A percentile compares a stretch with the other conserved stretches of the same genome.
phyloP scores from a whole-genome alignment of 2,888 invertebrate genomes.

The Drosophila seclusa region DNA sequence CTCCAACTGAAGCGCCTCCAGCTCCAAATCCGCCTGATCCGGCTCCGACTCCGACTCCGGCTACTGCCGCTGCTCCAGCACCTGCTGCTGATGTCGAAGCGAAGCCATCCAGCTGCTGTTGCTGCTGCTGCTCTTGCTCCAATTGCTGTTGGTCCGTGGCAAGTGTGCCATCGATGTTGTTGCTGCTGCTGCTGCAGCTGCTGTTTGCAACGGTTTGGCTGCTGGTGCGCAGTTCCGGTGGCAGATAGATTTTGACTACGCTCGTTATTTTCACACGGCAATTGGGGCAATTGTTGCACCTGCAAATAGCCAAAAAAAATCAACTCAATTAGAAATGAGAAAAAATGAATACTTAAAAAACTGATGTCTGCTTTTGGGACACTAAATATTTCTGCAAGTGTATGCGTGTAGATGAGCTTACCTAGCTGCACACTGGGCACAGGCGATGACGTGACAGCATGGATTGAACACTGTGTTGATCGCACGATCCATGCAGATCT shows the following conservation, averaged over 20 bases:
- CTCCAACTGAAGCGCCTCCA: constrained; percentile 35
- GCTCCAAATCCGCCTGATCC: constrained; percentile 29
- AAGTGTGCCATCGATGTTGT: background rate
- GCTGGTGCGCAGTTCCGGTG: constrained; percentile 82
- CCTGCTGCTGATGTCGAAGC: constrained; percentile 14
- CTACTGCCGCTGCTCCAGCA: background rate
- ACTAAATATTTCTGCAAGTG: background rate
- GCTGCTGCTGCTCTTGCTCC: constrained; percentile 27
- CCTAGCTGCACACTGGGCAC: constrained; percentile 90
- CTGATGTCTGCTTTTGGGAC: too few species aligned
- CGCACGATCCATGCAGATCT: constrained; percentile 94
- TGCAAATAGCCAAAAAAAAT: constrained; percentile 43
- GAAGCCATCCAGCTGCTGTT: constrained; percentile 1
- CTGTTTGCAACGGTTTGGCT: constrained; percentile 53
- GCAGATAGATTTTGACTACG: constrained; percentile 84
- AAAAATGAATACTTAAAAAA: too few species aligned
- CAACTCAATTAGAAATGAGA: background rate
- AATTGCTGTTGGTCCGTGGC: constrained; percentile 3
- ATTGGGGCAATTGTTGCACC: constrained; percentile 84
- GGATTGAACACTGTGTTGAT: constrained; percentile 94
- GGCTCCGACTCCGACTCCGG: constrained; percentile 14
- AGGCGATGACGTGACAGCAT: constrained; percentile 94
- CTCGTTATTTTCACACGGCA: constrained; percentile 83
- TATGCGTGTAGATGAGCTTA: constrained; percentile 63
- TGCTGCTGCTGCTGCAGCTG: constrained; percentile 39